Percentiles rank a stretch among this genome's conserved stretches.
These are phyloP conservation scores for Tortricodes alternella DNA, from an alignment of 2,888 invertebrate species.

Conservation along the genomic window DNA sequence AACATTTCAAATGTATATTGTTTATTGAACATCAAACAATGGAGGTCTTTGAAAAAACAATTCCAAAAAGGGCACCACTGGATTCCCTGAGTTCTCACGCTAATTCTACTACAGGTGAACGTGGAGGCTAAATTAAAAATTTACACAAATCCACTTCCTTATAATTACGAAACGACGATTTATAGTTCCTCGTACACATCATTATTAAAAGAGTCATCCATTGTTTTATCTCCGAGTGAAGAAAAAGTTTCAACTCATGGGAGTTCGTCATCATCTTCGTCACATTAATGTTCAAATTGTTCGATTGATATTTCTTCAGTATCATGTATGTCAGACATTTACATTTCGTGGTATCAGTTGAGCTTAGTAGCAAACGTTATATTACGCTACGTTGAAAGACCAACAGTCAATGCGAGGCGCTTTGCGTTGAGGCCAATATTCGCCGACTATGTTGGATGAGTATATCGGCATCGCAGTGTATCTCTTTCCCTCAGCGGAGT, in stretches of 20 bases:
- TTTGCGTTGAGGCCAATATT: conserved; percentile 9
- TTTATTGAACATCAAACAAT: conserved; percentile 73
- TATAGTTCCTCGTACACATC: conserved; percentile 9
- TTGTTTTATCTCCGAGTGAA: conserved; percentile 2
- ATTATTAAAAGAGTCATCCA: conserved; percentile 6
- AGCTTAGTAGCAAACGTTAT: conserved; percentile 1
- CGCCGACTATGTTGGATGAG: conserved; percentile 1
- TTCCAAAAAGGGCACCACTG: conserved; percentile 13
- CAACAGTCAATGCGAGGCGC: conserved; percentile 17
- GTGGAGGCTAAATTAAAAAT: conserved; percentile 22
- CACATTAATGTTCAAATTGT: conserved; percentile 12
- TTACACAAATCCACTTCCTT: conserved; percentile 17
- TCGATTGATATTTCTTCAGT: conserved; percentile 20
- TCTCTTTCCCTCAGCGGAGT: conserved; percentile 49
- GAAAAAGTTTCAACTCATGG: not conserved
- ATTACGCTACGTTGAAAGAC: not conserved
- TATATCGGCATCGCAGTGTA: conserved; percentile 47
- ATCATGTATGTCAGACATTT: conserved; percentile 14
- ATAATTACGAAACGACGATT: conserved; percentile 11
- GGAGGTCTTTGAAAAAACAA: conserved; percentile 39
- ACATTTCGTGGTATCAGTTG: conserved; percentile 11
- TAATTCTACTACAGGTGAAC: conserved; percentile 25
- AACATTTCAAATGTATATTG: conserved; percentile 35
- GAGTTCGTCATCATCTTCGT: conserved; percentile 6
- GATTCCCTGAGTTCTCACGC: conserved; percentile 20